phyloP scores from a whole-genome alignment of 2,113 vertebrate genomes.

The Channa argus region DNA sequence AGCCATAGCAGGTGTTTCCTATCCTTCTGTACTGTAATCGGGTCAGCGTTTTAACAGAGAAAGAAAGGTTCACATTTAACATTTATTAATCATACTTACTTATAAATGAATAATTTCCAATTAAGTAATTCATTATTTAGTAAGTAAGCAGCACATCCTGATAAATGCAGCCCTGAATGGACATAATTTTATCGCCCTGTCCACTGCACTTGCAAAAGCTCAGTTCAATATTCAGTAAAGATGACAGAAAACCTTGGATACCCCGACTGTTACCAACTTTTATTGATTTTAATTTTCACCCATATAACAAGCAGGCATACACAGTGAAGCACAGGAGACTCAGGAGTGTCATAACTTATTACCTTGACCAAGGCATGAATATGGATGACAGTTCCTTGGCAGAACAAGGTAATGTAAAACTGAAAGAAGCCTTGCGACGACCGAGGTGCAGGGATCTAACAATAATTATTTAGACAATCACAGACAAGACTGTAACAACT shows the following conservation, averaged over 20 bases:
- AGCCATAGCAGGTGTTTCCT: neutral
- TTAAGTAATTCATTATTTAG: neutral
- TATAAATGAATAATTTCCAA: too few relatives aligned
- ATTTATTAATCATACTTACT: too few relatives aligned
- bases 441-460: conserved; percentile 4
- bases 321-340: conserved; percentile 17
- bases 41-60: neutral
- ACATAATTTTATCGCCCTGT: neutral
- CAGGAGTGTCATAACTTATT: conserved; percentile 36
- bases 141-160: conserved; percentile 18
- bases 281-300: conserved; percentile 62
- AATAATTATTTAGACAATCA: neutral
- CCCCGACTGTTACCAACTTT: conserved; percentile 34
- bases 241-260: conserved; percentile 30
- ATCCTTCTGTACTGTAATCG: neutral
- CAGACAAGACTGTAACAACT: conserved; percentile 13
- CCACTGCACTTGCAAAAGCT: conserved; percentile 12
- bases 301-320: conserved; percentile 23
- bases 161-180: conserved; percentile 3
- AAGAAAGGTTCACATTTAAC: neutral
- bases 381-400: conserved; percentile 41
- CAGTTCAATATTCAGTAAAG: conserved; percentile 33
- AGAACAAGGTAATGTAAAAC: conserved; percentile 13
- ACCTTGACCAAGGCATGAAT: conserved; percentile 39
- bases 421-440: neutral